These are phyloP conservation scores for Aulostomus chinensis DNA, from an alignment of 2,797 vertebrate genomes.

Conservation along the genomic window DNA sequence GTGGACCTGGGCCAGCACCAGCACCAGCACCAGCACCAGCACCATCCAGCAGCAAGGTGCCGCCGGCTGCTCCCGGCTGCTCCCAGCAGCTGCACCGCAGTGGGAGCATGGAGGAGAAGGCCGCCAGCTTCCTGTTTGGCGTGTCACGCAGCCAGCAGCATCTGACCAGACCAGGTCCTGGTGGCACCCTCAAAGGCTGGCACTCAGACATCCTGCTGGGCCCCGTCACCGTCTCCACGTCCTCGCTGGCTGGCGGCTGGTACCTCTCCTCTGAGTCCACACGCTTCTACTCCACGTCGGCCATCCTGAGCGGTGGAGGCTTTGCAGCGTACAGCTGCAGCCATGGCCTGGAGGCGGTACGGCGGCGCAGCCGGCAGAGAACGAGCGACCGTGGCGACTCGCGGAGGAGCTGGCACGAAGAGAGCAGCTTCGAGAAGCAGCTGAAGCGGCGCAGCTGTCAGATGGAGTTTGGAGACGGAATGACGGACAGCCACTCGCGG, in stretches of 20 bases:
- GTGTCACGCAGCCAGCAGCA: slow-evolving; percentile 91
- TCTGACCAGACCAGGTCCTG: slow-evolving; percentile 73
- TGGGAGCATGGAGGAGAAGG: slow-evolving; percentile 83
- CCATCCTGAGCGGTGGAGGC: slow-evolving; percentile 75
- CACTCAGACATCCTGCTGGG: slow-evolving; percentile 92
- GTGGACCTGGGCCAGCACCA: not conserved
- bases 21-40: no score
- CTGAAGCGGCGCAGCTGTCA: slow-evolving; percentile 95
- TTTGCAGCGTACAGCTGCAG: slow-evolving; percentile 82
- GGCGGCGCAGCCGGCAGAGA: slow-evolving; percentile 84
- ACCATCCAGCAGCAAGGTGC: slow-evolving; percentile 17
- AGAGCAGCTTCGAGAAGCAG: slow-evolving; percentile 97
- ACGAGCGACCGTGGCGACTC: slow-evolving; percentile 85
- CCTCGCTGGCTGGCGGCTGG: slow-evolving; percentile 84
- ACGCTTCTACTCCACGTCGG: slow-evolving; percentile 87
- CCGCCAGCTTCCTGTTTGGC: slow-evolving; percentile 85
- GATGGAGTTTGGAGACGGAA: slow-evolving; percentile 93
- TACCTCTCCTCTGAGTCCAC: slow-evolving; percentile 88
- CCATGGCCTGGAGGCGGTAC: slow-evolving; percentile 83
- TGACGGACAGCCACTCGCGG: slow-evolving; percentile 82
- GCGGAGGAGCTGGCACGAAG: slow-evolving; percentile 94
- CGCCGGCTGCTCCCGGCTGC: slow-evolving; percentile 32
- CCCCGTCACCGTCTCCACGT: slow-evolving; percentile 77
- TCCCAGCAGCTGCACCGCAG: slow-evolving; percentile 82
- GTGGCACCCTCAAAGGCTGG: slow-evolving; percentile 89